These are phyloP conservation scores for Antheraea yamamai DNA, from an alignment of 2,888 invertebrate species.

Conservation along the genomic window DNA sequence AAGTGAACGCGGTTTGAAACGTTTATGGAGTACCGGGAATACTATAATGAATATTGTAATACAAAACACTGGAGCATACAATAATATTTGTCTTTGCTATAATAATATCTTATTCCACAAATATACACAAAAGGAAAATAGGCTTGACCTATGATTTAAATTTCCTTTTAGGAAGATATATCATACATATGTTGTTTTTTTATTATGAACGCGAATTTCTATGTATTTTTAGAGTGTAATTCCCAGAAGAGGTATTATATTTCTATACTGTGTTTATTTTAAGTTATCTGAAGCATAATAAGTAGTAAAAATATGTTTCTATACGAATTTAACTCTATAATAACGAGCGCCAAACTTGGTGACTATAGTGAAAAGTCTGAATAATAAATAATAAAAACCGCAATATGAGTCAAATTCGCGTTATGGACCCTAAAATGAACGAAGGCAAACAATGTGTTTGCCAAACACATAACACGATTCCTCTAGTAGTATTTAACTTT, in stretches of 20 bases:
- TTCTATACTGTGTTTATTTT: neutral
- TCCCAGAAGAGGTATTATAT: neutral
- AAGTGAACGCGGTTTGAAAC: neutral
- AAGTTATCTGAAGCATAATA: neutral
- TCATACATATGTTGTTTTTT: neutral
- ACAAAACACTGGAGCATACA: neutral
- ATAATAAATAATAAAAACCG: too few species aligned
- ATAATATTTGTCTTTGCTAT: neutral
- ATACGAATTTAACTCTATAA: too few species aligned
- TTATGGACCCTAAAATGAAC: too few species aligned
- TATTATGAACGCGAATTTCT: neutral
- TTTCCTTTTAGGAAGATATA: too few species aligned
- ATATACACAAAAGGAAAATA: neutral
- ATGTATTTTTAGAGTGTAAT: neutral
- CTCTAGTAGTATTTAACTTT: too few species aligned
- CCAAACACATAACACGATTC: too few species aligned
- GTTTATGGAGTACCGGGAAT: neutral
- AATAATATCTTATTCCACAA: neutral
- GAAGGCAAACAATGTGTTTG: too few species aligned
- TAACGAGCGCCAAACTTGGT: too few species aligned
- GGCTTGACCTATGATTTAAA: too few species aligned
- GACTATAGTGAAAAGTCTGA: neutral
- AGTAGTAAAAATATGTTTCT: too few species aligned
- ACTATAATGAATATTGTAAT: neutral
- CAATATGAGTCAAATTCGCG: too few species aligned